Percentiles rank a stretch among this genome's conserved stretches.
Conservation (phyloP, 2,888 invertebrate genomes). For the Lycophotia porphyrea region DNA sequence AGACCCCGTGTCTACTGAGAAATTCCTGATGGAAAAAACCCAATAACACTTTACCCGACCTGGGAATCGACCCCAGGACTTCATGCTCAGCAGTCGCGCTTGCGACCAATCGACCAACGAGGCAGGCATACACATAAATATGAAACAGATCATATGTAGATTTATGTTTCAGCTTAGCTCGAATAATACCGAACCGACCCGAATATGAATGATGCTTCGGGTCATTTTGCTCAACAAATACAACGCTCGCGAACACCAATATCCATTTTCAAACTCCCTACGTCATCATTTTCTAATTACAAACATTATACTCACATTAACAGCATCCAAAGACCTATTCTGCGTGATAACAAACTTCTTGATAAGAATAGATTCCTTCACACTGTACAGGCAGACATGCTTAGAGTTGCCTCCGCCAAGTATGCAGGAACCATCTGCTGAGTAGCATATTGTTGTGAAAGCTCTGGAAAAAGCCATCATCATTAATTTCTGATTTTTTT, state of each 20-base stretch:
- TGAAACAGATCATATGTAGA: too few species aligned
- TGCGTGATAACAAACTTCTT: constrained; percentile 98
- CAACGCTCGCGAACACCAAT: neutral
- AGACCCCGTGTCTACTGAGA: too few species aligned
- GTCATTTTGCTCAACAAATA: neutral
- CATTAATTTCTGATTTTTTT: neutral
- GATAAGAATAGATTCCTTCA: constrained; percentile 94
- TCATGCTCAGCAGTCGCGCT: too few species aligned
- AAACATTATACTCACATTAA: constrained; percentile 92
- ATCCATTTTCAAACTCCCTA: neutral
- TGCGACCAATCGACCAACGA: too few species aligned
- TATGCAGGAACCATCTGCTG: constrained; percentile 97
- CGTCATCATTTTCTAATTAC: neutral
- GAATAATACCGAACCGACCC: too few species aligned
- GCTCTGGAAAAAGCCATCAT: constrained; percentile 90
- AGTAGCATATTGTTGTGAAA: constrained; percentile 97
- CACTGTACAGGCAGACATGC: constrained; percentile 98
- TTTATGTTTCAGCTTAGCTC: too few species aligned
- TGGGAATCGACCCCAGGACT: too few species aligned
- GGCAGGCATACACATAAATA: too few species aligned
- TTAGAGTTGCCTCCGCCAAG: constrained; percentile 98
- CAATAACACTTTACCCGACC: too few species aligned
- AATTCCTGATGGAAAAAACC: too few species aligned
- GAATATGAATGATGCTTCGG: neutral
- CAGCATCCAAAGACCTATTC: constrained; percentile 98